Base-by-base conservation (phyloP, 64 coral and sea anemone genomes). In the Cladopsammia gracilis region DNA sequence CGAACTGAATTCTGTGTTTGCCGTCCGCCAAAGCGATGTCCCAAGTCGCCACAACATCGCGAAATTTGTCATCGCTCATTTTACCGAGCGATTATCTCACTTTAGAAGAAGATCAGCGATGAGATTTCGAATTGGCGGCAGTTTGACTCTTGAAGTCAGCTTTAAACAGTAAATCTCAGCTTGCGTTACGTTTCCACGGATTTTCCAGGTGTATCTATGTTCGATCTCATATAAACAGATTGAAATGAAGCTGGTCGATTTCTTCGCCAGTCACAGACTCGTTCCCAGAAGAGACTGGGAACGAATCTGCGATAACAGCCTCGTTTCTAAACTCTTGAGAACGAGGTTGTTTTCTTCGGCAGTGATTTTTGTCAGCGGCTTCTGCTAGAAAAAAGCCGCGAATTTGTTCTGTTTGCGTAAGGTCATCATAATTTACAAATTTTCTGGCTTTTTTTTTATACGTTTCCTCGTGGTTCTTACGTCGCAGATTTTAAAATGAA, bases 41-140 rank as follows among this genome's bases (percentile, higher is more conserved):
- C 98, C 98, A 99, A 6, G 87, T 99, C 48, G 98, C 98, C 64
- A 99, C 98, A 49, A 96, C 71, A 89, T 99, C 96, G 34, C 70
- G 52, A 76, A 88, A 92, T 43, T 85, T 82, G 43, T 64, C 48
- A 7, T 77, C 58, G 13, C 16, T 75, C 53, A 61, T 82, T 91
- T 64, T 71, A 2, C 25, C 43, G 52, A 14, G 46, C 15, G 8
- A 7, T 86, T 86, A 73, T 24, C 12, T 2, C 47, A 19, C 48
- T 25, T 11, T 22, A n/a, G n/a, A n/a, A n/a, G n/a, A n/a, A n/a
- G 9, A 54, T 5, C 20, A 84, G 61, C 43, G 62, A 49, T 50
- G 16, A 48, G 72, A 49, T 75, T 54, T 75, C 13, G 19, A 44
- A 19, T 1, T 22, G 19, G 44, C 4, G 19, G 34, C 14, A 43